Evolutionary conservation across 2,797 vertebrate species (phyloP).

Genomic region (Tokudaia tokunoshimensis): DNA sequence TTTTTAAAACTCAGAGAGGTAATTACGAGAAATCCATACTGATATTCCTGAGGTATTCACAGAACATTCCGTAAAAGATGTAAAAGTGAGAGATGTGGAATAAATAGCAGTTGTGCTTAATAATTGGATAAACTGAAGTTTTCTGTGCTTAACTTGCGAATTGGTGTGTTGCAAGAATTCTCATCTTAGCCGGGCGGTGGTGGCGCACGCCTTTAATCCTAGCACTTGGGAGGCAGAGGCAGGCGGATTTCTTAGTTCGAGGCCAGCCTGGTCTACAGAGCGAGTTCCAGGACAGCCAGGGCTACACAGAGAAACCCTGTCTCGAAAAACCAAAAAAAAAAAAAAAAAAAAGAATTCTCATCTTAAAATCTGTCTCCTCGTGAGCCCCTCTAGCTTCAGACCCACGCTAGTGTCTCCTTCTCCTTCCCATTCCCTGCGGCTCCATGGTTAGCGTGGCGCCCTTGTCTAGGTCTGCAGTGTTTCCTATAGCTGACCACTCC

Average conservation of each 20-base stretch:
- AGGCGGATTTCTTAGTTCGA: too few species aligned
- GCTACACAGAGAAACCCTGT: too few species aligned
- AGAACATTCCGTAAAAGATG: neutral
- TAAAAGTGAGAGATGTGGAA: neutral
- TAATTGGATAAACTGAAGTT: neutral
- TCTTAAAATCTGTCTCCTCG: neutral
- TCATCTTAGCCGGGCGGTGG: too few species aligned
- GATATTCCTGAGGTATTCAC: neutral
- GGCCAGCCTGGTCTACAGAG: too few species aligned
- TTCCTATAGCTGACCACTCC: neutral
- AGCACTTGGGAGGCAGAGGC: too few species aligned
- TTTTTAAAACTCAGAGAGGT: neutral
- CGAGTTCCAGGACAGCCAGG: too few species aligned
- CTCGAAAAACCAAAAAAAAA: too few species aligned
- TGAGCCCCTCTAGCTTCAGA: neutral
- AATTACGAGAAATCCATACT: neutral
- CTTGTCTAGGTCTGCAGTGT: neutral
- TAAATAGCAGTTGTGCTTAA: conserved; percentile 12
- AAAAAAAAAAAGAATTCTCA: neutral
- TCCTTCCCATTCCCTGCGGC: neutral
- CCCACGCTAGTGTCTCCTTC: neutral
- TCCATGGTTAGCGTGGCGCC: neutral
- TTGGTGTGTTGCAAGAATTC: neutral
- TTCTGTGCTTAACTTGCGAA: conserved; percentile 22
- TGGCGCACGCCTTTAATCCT: too few species aligned